Conservation (phyloP, 1,140 invertebrate genomes). For the Palaemon carinicauda region DNA sequence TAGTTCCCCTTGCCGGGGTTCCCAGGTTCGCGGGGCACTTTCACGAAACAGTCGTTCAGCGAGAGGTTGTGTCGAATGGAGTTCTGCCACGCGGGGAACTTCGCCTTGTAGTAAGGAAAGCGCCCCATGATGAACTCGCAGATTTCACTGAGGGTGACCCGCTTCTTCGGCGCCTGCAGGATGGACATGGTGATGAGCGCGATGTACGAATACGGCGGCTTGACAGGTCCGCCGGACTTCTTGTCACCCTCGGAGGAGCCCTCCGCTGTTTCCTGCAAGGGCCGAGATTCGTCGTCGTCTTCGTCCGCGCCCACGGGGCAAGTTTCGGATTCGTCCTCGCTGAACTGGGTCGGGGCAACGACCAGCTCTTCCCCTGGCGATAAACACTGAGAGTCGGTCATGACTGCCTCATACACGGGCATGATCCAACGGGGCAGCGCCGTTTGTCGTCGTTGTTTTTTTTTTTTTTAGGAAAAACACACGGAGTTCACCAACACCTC, state of each 20-base stretch:
- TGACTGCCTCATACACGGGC: constrained; percentile 48
- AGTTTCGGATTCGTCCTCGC: constrained; percentile 31
- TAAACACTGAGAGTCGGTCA: constrained; percentile 14
- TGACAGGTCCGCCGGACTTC: constrained; percentile 72
- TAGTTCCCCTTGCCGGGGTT: constrained; percentile 99
- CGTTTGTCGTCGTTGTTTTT: too few species aligned
- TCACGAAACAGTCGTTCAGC: constrained; percentile 98
- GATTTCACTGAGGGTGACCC: constrained; percentile 94
- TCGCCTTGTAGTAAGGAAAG: constrained; percentile 95
- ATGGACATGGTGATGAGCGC: constrained; percentile 98
- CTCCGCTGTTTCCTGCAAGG: background rate
- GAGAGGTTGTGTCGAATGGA: constrained; percentile 97
- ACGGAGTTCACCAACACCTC: background rate
- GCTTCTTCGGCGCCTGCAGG: constrained; percentile 95
- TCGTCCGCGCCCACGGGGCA: constrained; percentile 29
- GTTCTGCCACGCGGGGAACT: constrained; percentile 96
- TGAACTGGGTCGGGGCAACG: background rate
- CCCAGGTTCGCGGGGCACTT: constrained; percentile 96
- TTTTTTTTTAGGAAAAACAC: too few species aligned
- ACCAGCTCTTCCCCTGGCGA: constrained; percentile 10
- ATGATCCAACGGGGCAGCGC: background rate
- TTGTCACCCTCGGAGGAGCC: constrained; percentile 48
- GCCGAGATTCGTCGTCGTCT: constrained; percentile 21
- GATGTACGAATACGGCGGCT: constrained; percentile 98
- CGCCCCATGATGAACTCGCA: constrained; percentile 99